phyloP scores from a whole-genome alignment of 2,888 invertebrate genomes.

The Gisinianus flammeolus region DNA sequence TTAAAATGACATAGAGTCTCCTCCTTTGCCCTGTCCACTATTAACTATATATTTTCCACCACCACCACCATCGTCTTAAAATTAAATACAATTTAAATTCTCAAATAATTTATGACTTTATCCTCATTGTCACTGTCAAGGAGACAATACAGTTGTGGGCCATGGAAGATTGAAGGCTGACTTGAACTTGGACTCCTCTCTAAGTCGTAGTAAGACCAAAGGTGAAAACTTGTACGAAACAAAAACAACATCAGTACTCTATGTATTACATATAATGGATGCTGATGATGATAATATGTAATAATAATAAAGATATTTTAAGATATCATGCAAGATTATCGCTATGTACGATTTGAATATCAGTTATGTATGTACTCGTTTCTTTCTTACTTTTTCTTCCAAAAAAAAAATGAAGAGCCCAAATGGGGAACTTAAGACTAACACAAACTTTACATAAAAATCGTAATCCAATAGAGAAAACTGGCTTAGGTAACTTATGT shows the following conservation, averaged over 20 bases:
- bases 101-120: constrained; percentile 13
- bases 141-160: neutral
- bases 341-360: too few species aligned
- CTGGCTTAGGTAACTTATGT: too few species aligned
- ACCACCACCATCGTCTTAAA: constrained; percentile 15
- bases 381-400: too few species aligned
- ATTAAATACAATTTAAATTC: constrained; percentile 29
- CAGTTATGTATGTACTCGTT: too few species aligned
- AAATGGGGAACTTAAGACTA: too few species aligned
- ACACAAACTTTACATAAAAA: too few species aligned
- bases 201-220: neutral
- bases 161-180: neutral
- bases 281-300: neutral
- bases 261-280: neutral
- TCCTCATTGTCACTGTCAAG: constrained; percentile 23
- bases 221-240: neutral
- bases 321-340: too few species aligned
- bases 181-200: neutral
- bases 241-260: neutral
- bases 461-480: too few species aligned
- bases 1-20: neutral
- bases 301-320: too few species aligned
- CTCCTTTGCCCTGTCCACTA: constrained; percentile 1
- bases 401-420: too few species aligned
- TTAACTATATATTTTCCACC: neutral